Evolutionary conservation across 2,797 vertebrate species (phyloP), one percentile per base, ranked within the genome.

Genomic region (Mionectes olivaceus): DNA sequence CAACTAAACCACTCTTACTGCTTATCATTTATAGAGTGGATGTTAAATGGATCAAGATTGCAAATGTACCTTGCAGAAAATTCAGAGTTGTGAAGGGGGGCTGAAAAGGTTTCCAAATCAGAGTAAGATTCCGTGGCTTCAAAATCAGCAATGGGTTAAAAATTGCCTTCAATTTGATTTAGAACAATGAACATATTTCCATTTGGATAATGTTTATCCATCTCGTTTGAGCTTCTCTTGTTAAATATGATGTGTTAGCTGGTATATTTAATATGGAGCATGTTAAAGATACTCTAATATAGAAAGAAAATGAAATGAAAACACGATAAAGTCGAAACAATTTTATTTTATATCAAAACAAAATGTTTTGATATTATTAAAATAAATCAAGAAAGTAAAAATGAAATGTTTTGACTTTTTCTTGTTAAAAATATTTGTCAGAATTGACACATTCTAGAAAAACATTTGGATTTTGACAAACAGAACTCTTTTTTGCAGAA

Each of bases 341-440:
- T 86, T 93, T 65, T 81, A 78, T 78, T 57, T 79, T 61, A 14
- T n/a, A 94, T 89, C 75, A 49, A 93, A 96, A 94, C 93, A 94
- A 94, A 91, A 81, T 83, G 61, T 61, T 94, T 94, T 80, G 43
- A 69, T 94, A 86, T 81, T 91, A 95, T 96, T 91, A 88, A 89
- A 95, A 90, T 84, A 93, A 95, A 91, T 75, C 75, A 86, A 67
- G 88, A 95, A 94, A 88, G 83, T 59, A 94, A 93, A 96, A 96
- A 81, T 94, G 85, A 96, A 94, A 90, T 93, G 94, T 95, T 96
- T 96, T 95, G 94, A 96, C 88, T 94, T 93, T 69, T 91, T 47
- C 80, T 74, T 13, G 83, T 96, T 95, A 96, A 95, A 96, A 96
- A 93, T 95, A 94, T 93, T 96, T 95, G 87, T 92, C 64, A 67